Evolutionary conservation across 2,113 vertebrate genomes (phyloP), one percentile per base, ranked within the genome.

Genomic region (Passer montanus): DNA sequence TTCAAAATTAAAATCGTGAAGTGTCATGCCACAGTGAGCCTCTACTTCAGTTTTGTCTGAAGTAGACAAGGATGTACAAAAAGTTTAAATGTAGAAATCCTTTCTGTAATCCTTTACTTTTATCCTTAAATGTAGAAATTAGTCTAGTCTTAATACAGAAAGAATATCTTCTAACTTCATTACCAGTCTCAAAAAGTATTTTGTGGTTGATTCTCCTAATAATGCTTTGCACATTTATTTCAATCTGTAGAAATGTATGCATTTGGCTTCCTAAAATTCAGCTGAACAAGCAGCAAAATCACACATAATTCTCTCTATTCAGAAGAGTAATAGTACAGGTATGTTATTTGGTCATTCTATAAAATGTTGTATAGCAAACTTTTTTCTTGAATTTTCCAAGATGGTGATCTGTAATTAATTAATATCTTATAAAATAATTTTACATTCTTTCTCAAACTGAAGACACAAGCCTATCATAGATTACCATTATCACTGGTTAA

Each of bases 21-120:
- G 8, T 0, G 0, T 52, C 37, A 77, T 5, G 2, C 49, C 63
- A 37, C 47, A 55, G 31, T 58, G 20, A 62, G 9, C 1, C 5
- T 53, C 67, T 83, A 10, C n/a, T 77, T 89, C 55, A 77, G 20
- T 67, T 86, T 78, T 84, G 12, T 75, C 39, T 84, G 37, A 50
- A 10, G 18, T 27, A 77, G 37, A 13, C 8, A 77, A 26, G 13
- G 26, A 87, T 84, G 58, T 46, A 33, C 2, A 66, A 53, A 27
- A 86, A 35, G 5, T 23, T 80, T 56, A 80, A 86, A 66, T n/a
- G 20, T 49, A 81, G 37, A 77, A 92, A 37, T 26, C 1, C 2
- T 52, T 50, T 14, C 20, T 11, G 18, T 31, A 50, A 37, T 43
- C 26, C 14, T 44, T 77, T 47, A 56, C 9, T 66, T 66, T 60